phyloP scores from a whole-genome alignment of 2,113 vertebrate species.

The Protobothrops mucrosquamatus region DNA sequence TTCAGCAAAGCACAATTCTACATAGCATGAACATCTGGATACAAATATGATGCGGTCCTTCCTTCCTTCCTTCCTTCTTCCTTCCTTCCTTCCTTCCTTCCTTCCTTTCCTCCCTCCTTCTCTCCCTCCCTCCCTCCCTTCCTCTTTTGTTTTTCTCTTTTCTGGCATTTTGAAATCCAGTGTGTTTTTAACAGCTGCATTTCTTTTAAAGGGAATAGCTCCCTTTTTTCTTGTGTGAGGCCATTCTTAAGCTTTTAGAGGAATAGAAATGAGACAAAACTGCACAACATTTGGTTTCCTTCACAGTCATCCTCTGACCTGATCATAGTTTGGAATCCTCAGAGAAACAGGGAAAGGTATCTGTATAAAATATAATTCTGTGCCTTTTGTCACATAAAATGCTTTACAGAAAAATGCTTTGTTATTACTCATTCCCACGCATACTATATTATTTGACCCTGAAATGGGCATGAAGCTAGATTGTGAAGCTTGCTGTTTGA shows the following conservation, averaged over 20 bases:
- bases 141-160: not conserved
- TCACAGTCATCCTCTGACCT: not conserved
- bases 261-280: not conserved
- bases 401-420: not conserved
- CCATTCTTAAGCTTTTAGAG: not conserved
- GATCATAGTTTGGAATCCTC: not conserved
- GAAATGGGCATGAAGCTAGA: not conserved
- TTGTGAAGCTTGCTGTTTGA: not conserved
- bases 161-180: not conserved
- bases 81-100: not conserved
- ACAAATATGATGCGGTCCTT: not conserved
- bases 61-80: too few relatives aligned
- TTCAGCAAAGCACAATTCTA: not conserved
- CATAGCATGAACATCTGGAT: not conserved
- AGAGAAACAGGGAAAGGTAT: not conserved
- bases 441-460: not conserved
- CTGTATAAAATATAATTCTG: not conserved
- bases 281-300: not conserved
- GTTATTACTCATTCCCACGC: not conserved
- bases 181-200: not conserved
- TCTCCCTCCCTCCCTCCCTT: too few relatives aligned
- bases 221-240: not conserved
- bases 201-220: not conserved
- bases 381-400: not conserved
- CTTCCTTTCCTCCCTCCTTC: not conserved